Percentiles rank a stretch among this genome's conserved stretches.
These are phyloP conservation scores for Pitangus sulphuratus DNA, from an alignment of 2,797 vertebrate species.

Conservation along the genomic window DNA sequence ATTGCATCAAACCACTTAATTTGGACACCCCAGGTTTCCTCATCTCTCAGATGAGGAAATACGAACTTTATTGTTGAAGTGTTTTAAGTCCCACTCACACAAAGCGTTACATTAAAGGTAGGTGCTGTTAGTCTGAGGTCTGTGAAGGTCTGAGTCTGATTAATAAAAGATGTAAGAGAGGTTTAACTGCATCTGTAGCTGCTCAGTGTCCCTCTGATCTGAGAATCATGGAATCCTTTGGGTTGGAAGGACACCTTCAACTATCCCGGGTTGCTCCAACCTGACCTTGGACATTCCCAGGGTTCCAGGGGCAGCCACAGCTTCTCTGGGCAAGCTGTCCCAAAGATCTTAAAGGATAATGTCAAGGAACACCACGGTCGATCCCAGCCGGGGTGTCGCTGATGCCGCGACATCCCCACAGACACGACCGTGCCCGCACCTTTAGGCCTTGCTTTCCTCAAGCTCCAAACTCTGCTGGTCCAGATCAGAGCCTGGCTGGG, in stretches of 20 bases:
- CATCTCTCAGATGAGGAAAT: neutral
- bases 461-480: too few species aligned
- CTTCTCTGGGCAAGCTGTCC: too few species aligned
- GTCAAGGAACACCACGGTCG: accelerated
- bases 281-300: neutral
- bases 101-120: neutral
- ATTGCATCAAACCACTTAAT: neutral
- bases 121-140: neutral
- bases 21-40: neutral
- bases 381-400: too few species aligned
- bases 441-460: too few species aligned
- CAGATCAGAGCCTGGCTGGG: too few species aligned
- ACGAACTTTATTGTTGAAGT: too few species aligned
- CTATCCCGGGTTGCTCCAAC: neutral
- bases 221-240: neutral
- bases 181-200: neutral
- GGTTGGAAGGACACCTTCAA: neutral
- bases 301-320: accelerated
- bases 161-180: neutral
- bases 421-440: too few species aligned
- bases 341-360: accelerated
- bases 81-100: neutral
- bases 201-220: neutral
- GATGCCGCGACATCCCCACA: too few species aligned
- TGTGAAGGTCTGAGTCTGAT: neutral